Evolutionary conservation across 2,888 invertebrate species (phyloP), one percentile per base, ranked within the genome.

Genomic region (Epirrita christyi): DNA sequence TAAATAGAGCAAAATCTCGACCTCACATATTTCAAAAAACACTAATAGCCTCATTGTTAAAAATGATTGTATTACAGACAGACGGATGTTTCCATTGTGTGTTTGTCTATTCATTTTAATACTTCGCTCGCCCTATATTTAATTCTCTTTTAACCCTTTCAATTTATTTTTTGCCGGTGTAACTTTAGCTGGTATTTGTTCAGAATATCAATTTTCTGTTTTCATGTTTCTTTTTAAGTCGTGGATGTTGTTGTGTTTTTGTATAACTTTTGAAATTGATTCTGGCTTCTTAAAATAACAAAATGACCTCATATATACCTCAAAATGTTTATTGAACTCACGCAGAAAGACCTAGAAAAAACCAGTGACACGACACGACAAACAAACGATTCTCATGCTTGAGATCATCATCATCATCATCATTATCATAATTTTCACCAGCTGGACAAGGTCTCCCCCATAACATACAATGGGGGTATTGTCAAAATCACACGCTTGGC

Each of bases 51-150:
- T 48, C 38, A 53, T 59, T 64, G 60, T 61, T 56, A 54, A 49
- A 51, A 50, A 52, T 61, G 49, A 64, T 63, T 61, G 59, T 59
- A 45, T 28, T 42, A 59, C 60, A 55, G 58, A 61, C 60, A 57
- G 53, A 54, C 58, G 43, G 58, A 53, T 49, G 61, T 43, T 37
- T 50, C 61, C 55, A 64, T 67, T 67, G 67, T 67, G 58, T 58
- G 57, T 60, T 63, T 60, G 61, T 58, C 61, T 61, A 61, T 62
- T 61, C 60, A 58, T 60, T 60, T 54, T 53, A 56, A 56, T 53
- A 55, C 36, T 21, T 32, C 40, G 36, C 59, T 32, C 40, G 36
- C 59, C 48, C 47, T 32, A 41, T 56, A 52, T 61, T 52, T 46
- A 59, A 45, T 49, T 42, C 28, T 29, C 13, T 55, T 43, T 42